Percentiles rank a stretch among this genome's conserved stretches.
Conservation (phyloP, 1,140 invertebrate genomes). For the Anastrepha ludens region DNA sequence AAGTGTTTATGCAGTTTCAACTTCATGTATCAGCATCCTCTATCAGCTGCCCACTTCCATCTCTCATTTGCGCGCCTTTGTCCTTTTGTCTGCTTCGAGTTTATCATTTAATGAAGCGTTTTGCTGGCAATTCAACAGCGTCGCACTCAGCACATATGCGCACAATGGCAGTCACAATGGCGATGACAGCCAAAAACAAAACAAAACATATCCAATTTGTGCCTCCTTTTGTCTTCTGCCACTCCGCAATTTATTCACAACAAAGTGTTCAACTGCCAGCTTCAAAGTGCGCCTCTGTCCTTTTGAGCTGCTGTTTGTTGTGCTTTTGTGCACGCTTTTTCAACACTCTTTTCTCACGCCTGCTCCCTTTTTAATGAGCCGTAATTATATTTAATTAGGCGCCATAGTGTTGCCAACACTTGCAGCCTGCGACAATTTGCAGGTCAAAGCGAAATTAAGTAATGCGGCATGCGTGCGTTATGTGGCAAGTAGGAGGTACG, state of each 20-base stretch:
- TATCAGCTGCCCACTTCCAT: neutral
- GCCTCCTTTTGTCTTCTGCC: neutral
- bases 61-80: neutral
- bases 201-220: neutral
- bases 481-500: neutral
- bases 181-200: slow-evolving; percentile 12
- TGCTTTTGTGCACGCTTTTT: neutral
- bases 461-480: neutral
- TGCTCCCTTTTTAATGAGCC: slow-evolving; percentile 22
- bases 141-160: slow-evolving; percentile 15
- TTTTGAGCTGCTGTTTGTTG: neutral
- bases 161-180: neutral
- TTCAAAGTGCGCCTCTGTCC: neutral
- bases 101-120: slow-evolving; percentile 52
- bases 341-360: neutral
- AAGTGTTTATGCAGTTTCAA: neutral
- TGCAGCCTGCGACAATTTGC: neutral
- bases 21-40: slow-evolving; percentile 5
- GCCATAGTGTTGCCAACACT: slow-evolving; percentile 37
- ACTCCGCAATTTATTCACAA: neutral
- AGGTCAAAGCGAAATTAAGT: neutral
- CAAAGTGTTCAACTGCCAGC: neutral
- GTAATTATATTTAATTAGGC: slow-evolving; percentile 52
- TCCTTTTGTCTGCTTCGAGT: neutral
- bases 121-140: slow-evolving; percentile 31